Base-by-base conservation (phyloP, 2,113 vertebrate genomes). In the Sardina pilchardus region DNA sequence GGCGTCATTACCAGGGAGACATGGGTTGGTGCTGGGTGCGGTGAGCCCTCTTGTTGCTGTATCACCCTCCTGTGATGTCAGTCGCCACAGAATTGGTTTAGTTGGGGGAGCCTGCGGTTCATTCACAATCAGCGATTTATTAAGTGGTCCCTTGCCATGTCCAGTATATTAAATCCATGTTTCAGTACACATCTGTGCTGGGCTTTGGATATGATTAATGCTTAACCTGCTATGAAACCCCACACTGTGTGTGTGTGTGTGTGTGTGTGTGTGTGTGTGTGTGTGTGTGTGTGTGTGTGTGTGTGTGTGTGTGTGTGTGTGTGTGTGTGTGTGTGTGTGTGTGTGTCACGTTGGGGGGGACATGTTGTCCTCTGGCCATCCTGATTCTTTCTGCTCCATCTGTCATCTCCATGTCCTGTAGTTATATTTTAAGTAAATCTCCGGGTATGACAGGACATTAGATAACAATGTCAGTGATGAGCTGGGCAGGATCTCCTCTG, bases 311-410 rank as follows among this genome's bases (percentile, higher is more conserved):
- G 39, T 42, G 39, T 42, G 39, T 42, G 39, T 42, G 39, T 42
- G 39, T 42, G 2, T 42, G 39, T 2, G 2, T 42, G 2, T 42
- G 39, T 42, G 39, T 47, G 9, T 47, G 45, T 47, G 8, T 12
- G 12, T 47, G 45, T 47, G 45, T 47, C 45, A 88, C 86, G 90
- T 84, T 78, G 86, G 81, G 67, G 21, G 21, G 53, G 50, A 16
- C 44, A 81, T 81, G 82, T 81, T 87, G 47, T 87, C 88, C 83
- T 59, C 85, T 89, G 88, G 21, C 53, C 19, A 59, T 24, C 53
- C 21, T 47, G 93, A 93, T 84, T 88, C 81, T 84, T 90, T 88
- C 39, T 30, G 45, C 48, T 59, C 91, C 93, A 94, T 94, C 92
- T 93, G 92, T 85, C 88, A 82, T 83, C 81, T 21, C 88, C 93